Conservation (phyloP, 2,888 invertebrate genomes). For the Melanargia galathea region DNA sequence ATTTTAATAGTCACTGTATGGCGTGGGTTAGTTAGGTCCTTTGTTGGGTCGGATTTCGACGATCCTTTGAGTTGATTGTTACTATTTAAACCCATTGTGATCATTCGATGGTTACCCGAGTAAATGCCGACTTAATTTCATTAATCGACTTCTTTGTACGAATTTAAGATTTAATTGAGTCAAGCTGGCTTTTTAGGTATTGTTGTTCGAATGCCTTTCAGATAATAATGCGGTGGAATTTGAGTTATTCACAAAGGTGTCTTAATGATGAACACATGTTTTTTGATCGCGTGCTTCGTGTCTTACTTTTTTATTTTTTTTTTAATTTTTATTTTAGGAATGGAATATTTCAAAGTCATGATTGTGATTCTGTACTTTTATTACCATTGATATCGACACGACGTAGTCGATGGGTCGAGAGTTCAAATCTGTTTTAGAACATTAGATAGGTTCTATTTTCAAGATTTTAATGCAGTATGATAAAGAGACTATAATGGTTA, state of each 20-base stretch:
- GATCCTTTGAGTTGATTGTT: constrained; percentile 77
- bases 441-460: constrained; percentile 1
- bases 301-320: constrained; percentile 29
- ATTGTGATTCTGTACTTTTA: constrained; percentile 23
- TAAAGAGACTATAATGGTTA: too few species aligned
- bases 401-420: background rate
- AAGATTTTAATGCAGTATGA: background rate
- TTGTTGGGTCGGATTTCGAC: constrained; percentile 71
- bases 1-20: constrained; percentile 80
- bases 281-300: constrained; percentile 60
- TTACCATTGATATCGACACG: constrained; percentile 10
- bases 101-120: constrained; percentile 71
- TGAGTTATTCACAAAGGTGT: constrained; percentile 63
- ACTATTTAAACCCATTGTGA: constrained; percentile 77
- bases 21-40: constrained; percentile 77
- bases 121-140: constrained; percentile 82
- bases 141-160: constrained; percentile 80
- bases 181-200: constrained; percentile 64
- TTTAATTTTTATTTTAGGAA: constrained; percentile 32
- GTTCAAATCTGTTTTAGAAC: constrained; percentile 1
- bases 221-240: constrained; percentile 68
- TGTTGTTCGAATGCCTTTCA: constrained; percentile 57
- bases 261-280: constrained; percentile 73
- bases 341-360: constrained; percentile 38
- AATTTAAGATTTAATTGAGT: constrained; percentile 82